Evolutionary conservation across 2,113 vertebrate species (phyloP), one percentile per base, ranked within the genome.

Genomic region (Brachyhypopomus occidentalis): DNA sequence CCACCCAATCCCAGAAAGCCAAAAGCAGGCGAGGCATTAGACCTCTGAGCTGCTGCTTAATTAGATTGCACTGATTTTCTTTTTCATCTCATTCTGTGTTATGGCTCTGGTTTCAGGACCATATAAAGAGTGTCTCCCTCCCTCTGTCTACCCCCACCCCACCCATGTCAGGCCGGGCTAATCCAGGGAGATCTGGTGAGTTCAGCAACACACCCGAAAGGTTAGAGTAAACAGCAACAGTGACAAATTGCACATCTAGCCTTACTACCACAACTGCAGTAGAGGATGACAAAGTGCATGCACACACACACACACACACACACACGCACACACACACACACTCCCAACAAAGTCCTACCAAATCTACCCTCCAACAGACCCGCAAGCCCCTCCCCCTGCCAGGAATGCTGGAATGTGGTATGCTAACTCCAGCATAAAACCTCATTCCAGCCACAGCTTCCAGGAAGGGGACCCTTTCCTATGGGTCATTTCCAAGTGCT

Each of bases 381-480:
- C 79, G 80, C n/a, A 79, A 11, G 59, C 67, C 72, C 63, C 38
- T 20, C 69, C 64, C 80, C 88, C 78, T 67, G 23, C 11, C 52
- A 41, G 83, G 86, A 88, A 88, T 89, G 87, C 77, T 77, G 84
- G 86, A 89, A 87, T 89, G 84, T 20, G 38, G 45, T 36, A 59
- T 64, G 55, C 72, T 72, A 78, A 85, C 78, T 77, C 19, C 71
- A 59, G 62, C 83, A 76, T 30, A 84, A 84, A 48, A 45, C 23
- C 69, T 70, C 78, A 78, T 73, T 78, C 80, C 63, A 5, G 72
- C 71, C 64, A 81, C 79, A 30, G 63, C 66, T 87, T 81, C 75
- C 78, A 85, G 80, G 85, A 86, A 86, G 66, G 60, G 58, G 67
- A 77, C 23, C 27, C 27, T 77, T 77, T 80, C 85, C 73, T 77